phyloP scores from a whole-genome alignment of 2,797 vertebrate species.

The Gymnocypris eckloni region DNA sequence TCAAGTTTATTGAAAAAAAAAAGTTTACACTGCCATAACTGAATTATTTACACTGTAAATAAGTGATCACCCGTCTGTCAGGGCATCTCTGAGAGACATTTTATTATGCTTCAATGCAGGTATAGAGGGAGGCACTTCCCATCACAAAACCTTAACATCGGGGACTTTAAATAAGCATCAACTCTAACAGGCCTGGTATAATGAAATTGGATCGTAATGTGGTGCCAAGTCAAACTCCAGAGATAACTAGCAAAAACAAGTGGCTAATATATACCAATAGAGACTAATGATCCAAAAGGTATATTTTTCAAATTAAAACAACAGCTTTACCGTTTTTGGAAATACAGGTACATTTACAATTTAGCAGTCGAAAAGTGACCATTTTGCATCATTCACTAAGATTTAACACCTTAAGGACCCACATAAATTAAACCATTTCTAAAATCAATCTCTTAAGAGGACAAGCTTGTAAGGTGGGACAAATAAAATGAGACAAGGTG shows the following conservation, averaged over 20 bases:
- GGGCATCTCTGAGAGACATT: conserved; percentile 63
- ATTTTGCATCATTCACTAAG: background rate
- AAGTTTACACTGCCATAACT: conserved; percentile 67
- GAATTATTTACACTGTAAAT: conserved; percentile 74
- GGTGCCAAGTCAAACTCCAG: background rate
- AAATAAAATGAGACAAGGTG: conserved; percentile 4
- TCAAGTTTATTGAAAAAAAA: conserved; percentile 46
- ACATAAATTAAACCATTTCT: background rate
- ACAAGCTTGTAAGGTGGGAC: background rate
- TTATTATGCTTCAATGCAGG: conserved; percentile 58
- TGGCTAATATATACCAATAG: background rate
- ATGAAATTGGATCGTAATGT: background rate
- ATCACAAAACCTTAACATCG: conserved; percentile 71
- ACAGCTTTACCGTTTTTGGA: conserved; percentile 1
- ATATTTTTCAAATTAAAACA: conserved; percentile 4
- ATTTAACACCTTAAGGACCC: background rate
- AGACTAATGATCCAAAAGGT: background rate
- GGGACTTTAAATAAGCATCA: conserved; percentile 56
- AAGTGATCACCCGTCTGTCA: conserved; percentile 48
- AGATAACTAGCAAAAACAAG: background rate
- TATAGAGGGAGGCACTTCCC: conserved; percentile 75
- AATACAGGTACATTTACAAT: background rate
- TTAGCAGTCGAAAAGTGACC: background rate
- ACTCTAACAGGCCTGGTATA: background rate
- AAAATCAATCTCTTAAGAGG: background rate